Base-by-base conservation (phyloP, 2,113 vertebrate species). In the Zeus faber region DNA sequence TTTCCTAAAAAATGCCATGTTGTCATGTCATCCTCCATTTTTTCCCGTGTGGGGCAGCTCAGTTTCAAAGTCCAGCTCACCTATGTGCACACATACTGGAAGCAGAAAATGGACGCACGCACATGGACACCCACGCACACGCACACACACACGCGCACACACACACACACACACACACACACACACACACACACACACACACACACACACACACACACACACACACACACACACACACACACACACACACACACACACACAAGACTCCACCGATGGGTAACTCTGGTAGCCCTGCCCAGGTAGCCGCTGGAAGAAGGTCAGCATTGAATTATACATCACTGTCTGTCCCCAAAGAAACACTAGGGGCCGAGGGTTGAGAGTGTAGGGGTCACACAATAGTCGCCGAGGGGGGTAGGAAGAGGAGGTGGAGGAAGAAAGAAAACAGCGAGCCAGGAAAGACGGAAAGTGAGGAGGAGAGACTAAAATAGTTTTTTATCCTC, bases 231-330 rank as follows among this genome's bases (percentile, higher is more conserved):
- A 43, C 40, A 43, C 5, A 43, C 40, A 40, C 5, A 40, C 37
- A 40, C 37, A 40, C 37, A 40, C 37, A 40, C 37, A 43, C 40
- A 43, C 40, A 40, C 33, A 27, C 31, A 49, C 31, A 50, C 17
- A 39, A 31, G 11, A 37, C 33, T 14, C 33, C 4, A 14, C 33
- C 33, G 13, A 37, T 37, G 11, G n/a, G 33, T 37, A 37, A 14
- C 33, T n/a, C 33, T 37, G 5, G 33, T n/a, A 3, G n/a, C 9
- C 3, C 33, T 37, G 33, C 33, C 33, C 33, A 37, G 33, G 33
- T 37, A n/a, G 33, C 33, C n/a, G 1, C 33, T 37, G 33, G 33
- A 37, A 37, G 33, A 37, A n/a, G 33, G 33, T 37, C 33, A 37
- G 2, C 33, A 11, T 14, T 37, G 33, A 37, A 37, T 37, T 37